A percentile compares a stretch with the other conserved stretches of the same genome.
Evolutionary conservation across 2,888 invertebrate genomes (phyloP).

Genomic region (Trissolcus brochymenae): DNA sequence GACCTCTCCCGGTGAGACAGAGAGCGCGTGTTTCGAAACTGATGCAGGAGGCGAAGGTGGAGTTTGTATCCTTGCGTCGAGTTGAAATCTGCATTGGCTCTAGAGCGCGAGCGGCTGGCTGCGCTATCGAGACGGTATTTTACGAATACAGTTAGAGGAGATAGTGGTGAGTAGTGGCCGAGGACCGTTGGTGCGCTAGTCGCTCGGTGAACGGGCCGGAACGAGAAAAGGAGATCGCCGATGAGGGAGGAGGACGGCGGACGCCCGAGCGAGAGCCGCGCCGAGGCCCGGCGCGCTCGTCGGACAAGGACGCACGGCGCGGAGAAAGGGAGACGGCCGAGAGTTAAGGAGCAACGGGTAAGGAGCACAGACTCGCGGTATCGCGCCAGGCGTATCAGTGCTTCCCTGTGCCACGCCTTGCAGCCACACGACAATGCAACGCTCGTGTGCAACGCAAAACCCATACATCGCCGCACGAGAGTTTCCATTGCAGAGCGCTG

Average conservation of each 20-base stretch:
- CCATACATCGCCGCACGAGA: constrained; percentile 55
- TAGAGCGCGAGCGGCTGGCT: constrained; percentile 34
- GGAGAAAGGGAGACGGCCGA: constrained; percentile 44
- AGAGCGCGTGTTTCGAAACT: constrained; percentile 49
- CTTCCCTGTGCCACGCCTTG: constrained; percentile 64
- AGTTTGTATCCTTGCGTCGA: constrained; percentile 54
- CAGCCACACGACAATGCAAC: constrained; percentile 62
- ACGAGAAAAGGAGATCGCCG: constrained; percentile 47
- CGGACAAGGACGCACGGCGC: constrained; percentile 22
- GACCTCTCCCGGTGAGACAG: constrained; percentile 29
- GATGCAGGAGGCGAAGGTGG: constrained; percentile 55
- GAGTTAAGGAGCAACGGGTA: constrained; percentile 56
- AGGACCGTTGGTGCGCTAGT: constrained; percentile 54
- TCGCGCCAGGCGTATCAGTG: constrained; percentile 61
- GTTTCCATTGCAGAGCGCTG: constrained; percentile 27
- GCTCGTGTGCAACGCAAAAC: constrained; percentile 58
- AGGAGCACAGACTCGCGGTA: constrained; percentile 54
- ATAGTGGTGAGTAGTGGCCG: constrained; percentile 57
- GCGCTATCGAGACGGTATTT: constrained; percentile 66
- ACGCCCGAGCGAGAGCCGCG: constrained; percentile 22
- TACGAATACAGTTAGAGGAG: constrained; percentile 69
- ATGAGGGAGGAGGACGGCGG: constrained; percentile 25
- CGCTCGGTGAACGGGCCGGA: constrained; percentile 54
- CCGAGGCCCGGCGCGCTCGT: background rate
- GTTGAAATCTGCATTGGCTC: constrained; percentile 60